Conservation (phyloP, 2,113 vertebrate genomes). For the Maccullochella peelii region DNA sequence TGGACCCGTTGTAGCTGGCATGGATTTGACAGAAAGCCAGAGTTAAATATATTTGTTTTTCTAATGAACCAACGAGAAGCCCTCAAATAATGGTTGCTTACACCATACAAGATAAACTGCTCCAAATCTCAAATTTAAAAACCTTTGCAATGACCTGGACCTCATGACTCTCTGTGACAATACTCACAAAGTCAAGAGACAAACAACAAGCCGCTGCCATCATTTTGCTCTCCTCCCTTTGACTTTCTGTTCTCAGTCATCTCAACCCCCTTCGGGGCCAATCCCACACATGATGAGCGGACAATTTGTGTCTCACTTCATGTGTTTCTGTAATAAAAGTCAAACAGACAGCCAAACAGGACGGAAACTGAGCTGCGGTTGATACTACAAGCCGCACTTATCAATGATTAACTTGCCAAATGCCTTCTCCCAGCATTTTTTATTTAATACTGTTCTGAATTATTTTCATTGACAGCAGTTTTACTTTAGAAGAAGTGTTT, state of each 20-base stretch:
- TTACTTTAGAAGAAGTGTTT: constrained; percentile 17
- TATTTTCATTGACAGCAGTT: constrained; percentile 43
- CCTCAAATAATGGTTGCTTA: neutral
- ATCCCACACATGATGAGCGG: constrained; percentile 16
- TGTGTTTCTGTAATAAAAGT: constrained; percentile 43
- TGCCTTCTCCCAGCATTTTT: constrained; percentile 32
- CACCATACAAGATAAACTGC: neutral
- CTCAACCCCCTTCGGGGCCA: neutral
- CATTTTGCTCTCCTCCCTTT: constrained; percentile 10
- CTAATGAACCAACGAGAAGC: neutral
- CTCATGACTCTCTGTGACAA: neutral
- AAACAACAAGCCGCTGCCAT: neutral
- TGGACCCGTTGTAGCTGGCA: neutral
- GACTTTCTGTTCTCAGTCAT: constrained; percentile 11
- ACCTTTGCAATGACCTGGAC: neutral
- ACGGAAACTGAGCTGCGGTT: constrained; percentile 25
- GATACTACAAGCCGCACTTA: constrained; percentile 42
- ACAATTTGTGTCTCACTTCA: constrained; percentile 35
- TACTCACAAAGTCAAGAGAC: constrained; percentile 2
- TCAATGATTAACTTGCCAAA: constrained; percentile 62
- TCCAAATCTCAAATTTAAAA: constrained; percentile 4
- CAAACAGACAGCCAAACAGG: constrained; percentile 54
- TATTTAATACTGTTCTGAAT: constrained; percentile 43
- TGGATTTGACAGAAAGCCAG: neutral
- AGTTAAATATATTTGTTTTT: constrained; percentile 15